phyloP scores from a whole-genome alignment of 2,888 invertebrate genomes.

The Sicus ferrugineus region DNA sequence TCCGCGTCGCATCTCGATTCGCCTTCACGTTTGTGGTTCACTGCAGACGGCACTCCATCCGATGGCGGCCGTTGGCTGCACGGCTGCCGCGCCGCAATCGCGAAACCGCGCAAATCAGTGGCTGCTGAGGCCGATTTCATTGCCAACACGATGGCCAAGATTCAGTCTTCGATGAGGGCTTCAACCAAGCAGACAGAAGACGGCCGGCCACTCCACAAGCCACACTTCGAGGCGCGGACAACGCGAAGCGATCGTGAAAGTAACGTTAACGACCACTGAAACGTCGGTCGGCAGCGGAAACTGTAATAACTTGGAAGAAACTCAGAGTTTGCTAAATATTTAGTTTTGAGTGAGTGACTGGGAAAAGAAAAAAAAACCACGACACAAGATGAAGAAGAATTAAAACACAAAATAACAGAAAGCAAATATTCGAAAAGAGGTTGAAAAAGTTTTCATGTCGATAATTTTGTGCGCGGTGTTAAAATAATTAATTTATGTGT shows the following conservation, averaged over 20 bases:
- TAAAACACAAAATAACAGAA: not conserved
- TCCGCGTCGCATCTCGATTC: not conserved
- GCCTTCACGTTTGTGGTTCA: not conserved
- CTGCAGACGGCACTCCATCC: not conserved
- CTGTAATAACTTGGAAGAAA: not conserved
- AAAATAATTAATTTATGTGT: not conserved
- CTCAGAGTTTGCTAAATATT: not conserved
- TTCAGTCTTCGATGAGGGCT: conserved; percentile 40
- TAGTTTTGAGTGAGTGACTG: not conserved
- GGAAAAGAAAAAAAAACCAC: not conserved
- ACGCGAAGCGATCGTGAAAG: not conserved
- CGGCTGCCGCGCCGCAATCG: not conserved
- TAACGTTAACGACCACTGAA: not conserved
- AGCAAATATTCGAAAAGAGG: not conserved
- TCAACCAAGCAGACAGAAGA: conserved; percentile 36
- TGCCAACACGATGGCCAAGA: conserved; percentile 26
- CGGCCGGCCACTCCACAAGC: conserved; percentile 5
- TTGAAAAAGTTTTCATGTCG: too few relatives aligned
- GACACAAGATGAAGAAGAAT: not conserved
- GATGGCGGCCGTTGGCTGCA: not conserved
- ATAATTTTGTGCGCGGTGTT: too few relatives aligned
- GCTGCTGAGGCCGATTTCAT: conserved; percentile 26
- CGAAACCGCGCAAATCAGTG: conserved; percentile 14
- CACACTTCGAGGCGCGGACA: not conserved
- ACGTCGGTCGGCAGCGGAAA: not conserved